A percentile compares a stretch with the other conserved stretches of the same genome.
These are phyloP conservation scores for Mormyrus lacerda DNA, from an alignment of 2,113 vertebrate species.

Conservation along the genomic window DNA sequence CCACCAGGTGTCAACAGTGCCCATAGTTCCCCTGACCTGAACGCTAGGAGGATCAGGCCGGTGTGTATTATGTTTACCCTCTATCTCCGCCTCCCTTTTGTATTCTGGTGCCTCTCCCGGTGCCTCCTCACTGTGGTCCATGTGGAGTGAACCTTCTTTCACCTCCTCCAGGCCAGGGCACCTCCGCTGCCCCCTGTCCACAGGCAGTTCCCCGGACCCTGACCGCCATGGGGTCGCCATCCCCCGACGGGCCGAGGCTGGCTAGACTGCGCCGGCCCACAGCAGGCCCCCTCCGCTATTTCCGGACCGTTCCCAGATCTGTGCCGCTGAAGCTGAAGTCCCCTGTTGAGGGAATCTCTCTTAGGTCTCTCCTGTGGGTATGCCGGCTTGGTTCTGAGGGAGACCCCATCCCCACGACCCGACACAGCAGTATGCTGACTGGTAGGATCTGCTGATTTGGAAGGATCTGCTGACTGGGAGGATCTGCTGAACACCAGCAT, in stretches of 20 bases:
- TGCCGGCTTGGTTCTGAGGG: neutral
- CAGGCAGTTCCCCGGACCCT: slow-evolving; percentile 27
- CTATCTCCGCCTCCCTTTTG: neutral
- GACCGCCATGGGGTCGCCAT: neutral
- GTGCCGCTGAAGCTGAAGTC: neutral
- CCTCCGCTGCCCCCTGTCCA: slow-evolving; percentile 49
- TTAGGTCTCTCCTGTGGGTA: neutral
- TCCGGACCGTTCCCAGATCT: neutral
- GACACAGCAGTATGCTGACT: neutral
- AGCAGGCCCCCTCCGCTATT: neutral
- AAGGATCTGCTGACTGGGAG: neutral
- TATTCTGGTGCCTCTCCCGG: neutral
- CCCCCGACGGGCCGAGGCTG: neutral
- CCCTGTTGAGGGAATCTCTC: neutral
- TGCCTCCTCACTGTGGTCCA: neutral
- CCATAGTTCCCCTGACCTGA: slow-evolving; percentile 52
- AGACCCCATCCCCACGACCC: neutral
- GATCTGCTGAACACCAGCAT: neutral
- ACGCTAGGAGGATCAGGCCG: slow-evolving; percentile 57
- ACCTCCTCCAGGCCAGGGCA: slow-evolving; percentile 38
- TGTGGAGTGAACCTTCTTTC: neutral
- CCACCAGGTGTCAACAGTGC: slow-evolving; percentile 27
- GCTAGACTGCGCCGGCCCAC: neutral
- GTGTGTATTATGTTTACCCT: slow-evolving; percentile 51
- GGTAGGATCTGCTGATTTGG: neutral